Evolutionary conservation across 2,797 vertebrate genomes (phyloP), one percentile per base, ranked within the genome.

Genomic region (Coregonus suidteri): DNA sequence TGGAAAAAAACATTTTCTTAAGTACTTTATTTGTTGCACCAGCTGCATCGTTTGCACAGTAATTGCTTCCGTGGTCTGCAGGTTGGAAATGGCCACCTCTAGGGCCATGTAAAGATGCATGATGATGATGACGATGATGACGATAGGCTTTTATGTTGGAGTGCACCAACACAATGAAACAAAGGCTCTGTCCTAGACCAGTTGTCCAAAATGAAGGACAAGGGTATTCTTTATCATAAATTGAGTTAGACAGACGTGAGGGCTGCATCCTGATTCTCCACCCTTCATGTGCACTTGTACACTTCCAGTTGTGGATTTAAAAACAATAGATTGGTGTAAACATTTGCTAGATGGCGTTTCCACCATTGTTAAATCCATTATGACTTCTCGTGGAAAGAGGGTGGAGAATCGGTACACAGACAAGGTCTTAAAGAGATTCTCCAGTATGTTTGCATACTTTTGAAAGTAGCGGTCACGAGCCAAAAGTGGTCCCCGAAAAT

Each of bases 11-110:
- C 91, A 89, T 77, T 85, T 83, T 93, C 91, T 90, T 91, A 91
- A 94, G 92, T 92, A 91, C 77, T 85, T 81, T 75, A 90, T 91
- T 89, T 91, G 91, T 90, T 92, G 87, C 89, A 85, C 88, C 91
- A 92, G 91, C 87, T 92, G 90, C 80, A 84, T 92, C 88, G 91
- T 88, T 84, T 84, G 83, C 76, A 78, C 78, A 80, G 83, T 47
- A 47, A 47, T 47, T 47, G 41, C 91, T 91, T 92, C 88, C 74
- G 72, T 83, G 86, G 84, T 81, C 73, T 85, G 82, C 83, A 87
- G 88, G 90, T 90, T 89, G 79, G 77, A 88, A 88, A 84, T 69
- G 83, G 67, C 81, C 82, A 87, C 85, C 88, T 90, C 85, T 34
- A 78, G 86, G 87, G 85, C 73, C 78, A 75, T 78, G 78, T 86